phyloP scores from a whole-genome alignment of 2,888 invertebrate genomes.

The Orthonevra nobilis region DNA sequence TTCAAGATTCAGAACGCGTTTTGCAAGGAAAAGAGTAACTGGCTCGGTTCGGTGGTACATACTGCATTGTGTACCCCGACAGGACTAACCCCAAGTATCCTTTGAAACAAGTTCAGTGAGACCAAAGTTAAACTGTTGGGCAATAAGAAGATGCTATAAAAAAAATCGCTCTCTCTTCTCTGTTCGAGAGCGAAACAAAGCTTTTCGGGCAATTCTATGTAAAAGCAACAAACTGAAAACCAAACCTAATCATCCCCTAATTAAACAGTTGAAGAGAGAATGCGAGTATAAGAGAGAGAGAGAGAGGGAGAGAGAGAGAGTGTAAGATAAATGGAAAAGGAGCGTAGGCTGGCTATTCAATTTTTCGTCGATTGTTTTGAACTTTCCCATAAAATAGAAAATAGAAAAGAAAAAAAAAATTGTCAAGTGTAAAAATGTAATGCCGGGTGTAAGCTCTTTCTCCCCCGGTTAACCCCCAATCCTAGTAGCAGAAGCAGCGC shows the following conservation, averaged over 20 bases:
- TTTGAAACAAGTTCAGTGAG: constrained; percentile 46
- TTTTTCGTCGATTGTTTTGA: constrained; percentile 27
- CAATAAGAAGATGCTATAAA: constrained; percentile 59
- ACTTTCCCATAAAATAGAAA: constrained; percentile 62
- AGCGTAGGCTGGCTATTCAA: not conserved
- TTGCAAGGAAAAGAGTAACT: constrained; percentile 51
- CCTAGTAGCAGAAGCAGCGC: no score
- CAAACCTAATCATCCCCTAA: constrained; percentile 21
- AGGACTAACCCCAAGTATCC: constrained; percentile 55
- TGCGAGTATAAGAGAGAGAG: no score
- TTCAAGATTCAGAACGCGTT: constrained; percentile 50
- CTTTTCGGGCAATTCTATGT: constrained; percentile 19
- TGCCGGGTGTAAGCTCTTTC: constrained; percentile 22
- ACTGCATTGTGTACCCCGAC: constrained; percentile 62
- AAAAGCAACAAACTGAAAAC: not conserved
- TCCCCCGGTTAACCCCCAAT: constrained; percentile 24
- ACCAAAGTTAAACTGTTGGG: no score
- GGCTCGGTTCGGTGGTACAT: constrained; percentile 65
- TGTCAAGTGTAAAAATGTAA: not conserved
- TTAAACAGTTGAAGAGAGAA: no score
- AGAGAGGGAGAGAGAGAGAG: no score
- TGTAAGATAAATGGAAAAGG: no score
- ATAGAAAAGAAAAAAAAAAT: no score
- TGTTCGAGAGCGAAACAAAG: constrained; percentile 12
- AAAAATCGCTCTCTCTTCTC: constrained; percentile 26